These are phyloP conservation scores for Diarsia brunnea DNA, from an alignment of 2,888 invertebrate genomes.

Conservation along the genomic window DNA sequence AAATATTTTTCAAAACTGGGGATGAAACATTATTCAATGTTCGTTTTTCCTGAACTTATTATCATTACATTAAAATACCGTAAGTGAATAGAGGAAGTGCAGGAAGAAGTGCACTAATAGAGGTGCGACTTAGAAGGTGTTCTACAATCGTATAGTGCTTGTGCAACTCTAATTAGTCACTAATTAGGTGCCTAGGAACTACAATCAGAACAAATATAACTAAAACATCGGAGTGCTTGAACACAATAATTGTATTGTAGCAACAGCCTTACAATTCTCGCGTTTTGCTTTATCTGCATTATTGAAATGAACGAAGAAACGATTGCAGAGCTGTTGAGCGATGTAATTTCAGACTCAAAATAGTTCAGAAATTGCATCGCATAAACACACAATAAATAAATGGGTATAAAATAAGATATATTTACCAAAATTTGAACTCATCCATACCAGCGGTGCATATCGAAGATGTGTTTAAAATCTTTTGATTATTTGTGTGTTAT, in stretches of 20 bases:
- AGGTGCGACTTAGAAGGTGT: constrained; percentile 71
- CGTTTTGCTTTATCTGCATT: constrained; percentile 65
- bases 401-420: constrained; percentile 73
- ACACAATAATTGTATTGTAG: constrained; percentile 68
- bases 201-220: constrained; percentile 62
- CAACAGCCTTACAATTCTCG: constrained; percentile 73
- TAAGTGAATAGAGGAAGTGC: constrained; percentile 66
- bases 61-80: constrained; percentile 33
- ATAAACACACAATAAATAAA: constrained; percentile 59
- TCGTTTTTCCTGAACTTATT: constrained; percentile 18
- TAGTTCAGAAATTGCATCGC: constrained; percentile 70
- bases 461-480: constrained; percentile 79
- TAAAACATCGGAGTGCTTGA: constrained; percentile 66
- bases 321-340: constrained; percentile 72
- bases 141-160: constrained; percentile 78
- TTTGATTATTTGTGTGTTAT: constrained; percentile 76
- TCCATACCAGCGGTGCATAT: constrained; percentile 91
- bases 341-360: constrained; percentile 70
- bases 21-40: not conserved
- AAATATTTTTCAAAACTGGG: constrained; percentile 24
- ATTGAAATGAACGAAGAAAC: constrained; percentile 71
- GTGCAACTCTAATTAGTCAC: constrained; percentile 78
- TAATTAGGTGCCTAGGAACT: constrained; percentile 68
- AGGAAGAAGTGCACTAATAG: constrained; percentile 79
- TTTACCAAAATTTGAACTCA: constrained; percentile 85